Evolutionary conservation across 1,140 invertebrate genomes (phyloP).

Genomic region (Drosophila ercepeae): DNA sequence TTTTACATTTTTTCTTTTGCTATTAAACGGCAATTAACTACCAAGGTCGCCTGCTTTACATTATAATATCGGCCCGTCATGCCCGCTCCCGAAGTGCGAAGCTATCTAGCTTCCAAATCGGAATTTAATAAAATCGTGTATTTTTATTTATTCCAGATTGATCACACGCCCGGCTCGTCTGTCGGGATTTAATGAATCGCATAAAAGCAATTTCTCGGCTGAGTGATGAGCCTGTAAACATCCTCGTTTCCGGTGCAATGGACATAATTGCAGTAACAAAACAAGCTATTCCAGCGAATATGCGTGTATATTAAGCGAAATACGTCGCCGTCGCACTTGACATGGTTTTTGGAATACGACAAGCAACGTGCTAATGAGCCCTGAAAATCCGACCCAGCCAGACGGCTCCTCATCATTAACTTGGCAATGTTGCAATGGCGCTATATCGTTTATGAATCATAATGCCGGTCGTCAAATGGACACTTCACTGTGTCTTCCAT

Average conservation of each 20-base stretch:
- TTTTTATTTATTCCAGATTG: constrained; percentile 24
- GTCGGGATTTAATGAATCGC: constrained; percentile 35
- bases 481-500: constrained; percentile 23
- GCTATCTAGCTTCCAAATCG: constrained; percentile 53
- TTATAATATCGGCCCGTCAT: constrained; percentile 30
- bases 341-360: constrained; percentile 57
- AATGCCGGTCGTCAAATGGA: constrained; percentile 9
- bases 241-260: constrained; percentile 46
- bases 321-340: constrained; percentile 63
- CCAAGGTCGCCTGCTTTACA: constrained; percentile 50
- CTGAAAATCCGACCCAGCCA: constrained; percentile 56
- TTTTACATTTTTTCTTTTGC: constrained; percentile 31
- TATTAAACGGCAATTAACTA: constrained; percentile 58
- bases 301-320: constrained; percentile 10
- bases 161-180: constrained; percentile 36
- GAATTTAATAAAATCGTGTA: constrained; percentile 25
- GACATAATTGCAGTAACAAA: constrained; percentile 47
- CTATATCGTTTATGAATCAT: constrained; percentile 41
- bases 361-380: constrained; percentile 77
- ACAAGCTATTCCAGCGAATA: constrained; percentile 48
- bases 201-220: constrained; percentile 37
- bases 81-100: constrained; percentile 10
- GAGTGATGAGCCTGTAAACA: constrained; percentile 65
- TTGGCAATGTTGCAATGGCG: constrained; percentile 46
- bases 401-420: constrained; percentile 41